A percentile compares a stretch with the other conserved stretches of the same genome.
These are phyloP conservation scores for Xestia ashworthii DNA, from an alignment of 2,888 invertebrate genomes.

Conservation along the genomic window DNA sequence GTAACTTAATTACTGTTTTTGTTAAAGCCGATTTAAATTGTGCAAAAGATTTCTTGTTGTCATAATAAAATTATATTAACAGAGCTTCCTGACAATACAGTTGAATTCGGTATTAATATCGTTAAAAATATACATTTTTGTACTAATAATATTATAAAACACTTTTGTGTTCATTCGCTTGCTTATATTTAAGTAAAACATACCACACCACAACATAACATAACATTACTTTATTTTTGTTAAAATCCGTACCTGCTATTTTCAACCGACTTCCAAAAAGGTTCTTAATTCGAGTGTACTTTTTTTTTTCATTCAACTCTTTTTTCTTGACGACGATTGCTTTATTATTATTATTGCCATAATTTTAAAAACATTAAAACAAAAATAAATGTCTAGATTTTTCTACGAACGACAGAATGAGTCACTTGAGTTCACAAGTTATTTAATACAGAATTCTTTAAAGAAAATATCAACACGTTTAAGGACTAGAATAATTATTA, in stretches of 20 bases:
- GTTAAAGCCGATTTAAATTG: neutral
- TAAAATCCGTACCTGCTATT: neutral
- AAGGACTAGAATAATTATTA: neutral
- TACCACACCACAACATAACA: too few relatives aligned
- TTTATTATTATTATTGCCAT: too few relatives aligned
- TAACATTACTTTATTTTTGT: neutral
- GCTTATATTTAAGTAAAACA: neutral
- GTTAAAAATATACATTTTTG: neutral
- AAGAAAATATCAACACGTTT: neutral
- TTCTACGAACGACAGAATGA: neutral
- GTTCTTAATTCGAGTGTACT: too few relatives aligned
- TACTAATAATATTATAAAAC: neutral
- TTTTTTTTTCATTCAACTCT: too few relatives aligned
- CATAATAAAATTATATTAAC: neutral
- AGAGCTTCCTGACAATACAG: neutral
- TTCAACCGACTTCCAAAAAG: too few relatives aligned
- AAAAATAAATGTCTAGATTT: too few relatives aligned
- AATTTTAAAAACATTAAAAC: too few relatives aligned
- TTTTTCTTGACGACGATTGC: neutral
- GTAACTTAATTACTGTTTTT: neutral
- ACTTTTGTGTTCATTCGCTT: neutral
- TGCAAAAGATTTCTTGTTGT: neutral
- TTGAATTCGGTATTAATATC: neutral
- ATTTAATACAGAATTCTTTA: neutral
- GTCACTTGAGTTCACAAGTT: neutral